These are phyloP conservation scores for Drymodes brunneopygia DNA, from an alignment of 2,113 vertebrate species.

Conservation along the genomic window DNA sequence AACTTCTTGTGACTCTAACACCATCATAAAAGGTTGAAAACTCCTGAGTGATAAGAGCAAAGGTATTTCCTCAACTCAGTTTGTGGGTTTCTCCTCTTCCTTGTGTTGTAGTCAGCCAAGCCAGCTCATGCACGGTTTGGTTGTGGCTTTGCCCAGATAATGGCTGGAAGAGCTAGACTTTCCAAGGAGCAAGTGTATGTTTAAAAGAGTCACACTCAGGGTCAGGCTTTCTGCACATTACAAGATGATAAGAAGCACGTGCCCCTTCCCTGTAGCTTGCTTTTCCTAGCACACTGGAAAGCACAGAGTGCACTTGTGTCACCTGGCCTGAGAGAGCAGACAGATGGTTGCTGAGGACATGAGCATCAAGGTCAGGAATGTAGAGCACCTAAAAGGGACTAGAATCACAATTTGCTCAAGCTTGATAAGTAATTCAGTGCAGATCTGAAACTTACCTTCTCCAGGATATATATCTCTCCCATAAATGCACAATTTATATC, in stretches of 20 bases:
- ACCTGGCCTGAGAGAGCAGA: neutral
- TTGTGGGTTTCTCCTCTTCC: neutral
- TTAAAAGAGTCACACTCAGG: neutral
- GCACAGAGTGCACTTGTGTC: neutral
- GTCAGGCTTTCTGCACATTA: neutral
- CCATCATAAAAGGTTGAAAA: neutral
- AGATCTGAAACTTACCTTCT: conserved; percentile 73
- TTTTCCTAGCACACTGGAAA: neutral
- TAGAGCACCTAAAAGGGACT: neutral
- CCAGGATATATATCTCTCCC: conserved; percentile 84
- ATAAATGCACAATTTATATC: conserved; percentile 85
- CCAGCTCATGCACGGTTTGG: rapidly evolving
- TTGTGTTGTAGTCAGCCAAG: neutral
- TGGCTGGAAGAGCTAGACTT: neutral
- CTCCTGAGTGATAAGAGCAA: neutral
- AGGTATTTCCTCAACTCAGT: neutral
- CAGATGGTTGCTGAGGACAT: neutral
- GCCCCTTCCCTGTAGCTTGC: neutral
- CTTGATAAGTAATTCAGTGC: neutral
- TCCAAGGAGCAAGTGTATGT: neutral
- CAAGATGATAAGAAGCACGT: neutral
- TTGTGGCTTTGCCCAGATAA: neutral
- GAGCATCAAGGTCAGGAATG: neutral
- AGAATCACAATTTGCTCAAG: neutral
- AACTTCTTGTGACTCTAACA: neutral